Conservation (phyloP, 2,888 invertebrate genomes). For the Camponotus fellah region DNA sequence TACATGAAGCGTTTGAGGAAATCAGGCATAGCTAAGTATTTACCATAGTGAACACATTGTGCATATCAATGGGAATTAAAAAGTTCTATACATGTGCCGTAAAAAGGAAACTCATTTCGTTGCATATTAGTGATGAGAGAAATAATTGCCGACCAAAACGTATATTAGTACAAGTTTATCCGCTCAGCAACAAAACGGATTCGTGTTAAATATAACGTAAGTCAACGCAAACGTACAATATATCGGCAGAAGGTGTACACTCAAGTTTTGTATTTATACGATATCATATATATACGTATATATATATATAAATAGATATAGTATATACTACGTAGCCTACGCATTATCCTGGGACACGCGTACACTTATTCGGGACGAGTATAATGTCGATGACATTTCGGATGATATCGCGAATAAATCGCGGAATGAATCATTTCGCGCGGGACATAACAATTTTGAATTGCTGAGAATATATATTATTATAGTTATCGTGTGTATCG, state of each 20-base stretch:
- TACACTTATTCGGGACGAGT: slow-evolving; percentile 48
- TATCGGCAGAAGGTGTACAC: slow-evolving; percentile 85
- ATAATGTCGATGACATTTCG: background rate
- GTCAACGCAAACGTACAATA: slow-evolving; percentile 83
- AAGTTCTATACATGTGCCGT: slow-evolving; percentile 88
- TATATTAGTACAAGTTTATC: slow-evolving; percentile 81
- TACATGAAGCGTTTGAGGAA: slow-evolving; percentile 86
- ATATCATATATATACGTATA: slow-evolving; percentile 58
- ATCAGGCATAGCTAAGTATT: slow-evolving; percentile 86
- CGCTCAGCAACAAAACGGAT: slow-evolving; percentile 82
- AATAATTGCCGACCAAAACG: slow-evolving; percentile 82
- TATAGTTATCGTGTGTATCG: slow-evolving; percentile 14
- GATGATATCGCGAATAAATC: background rate
- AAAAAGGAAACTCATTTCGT: slow-evolving; percentile 88
- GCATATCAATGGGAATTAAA: slow-evolving; percentile 86
- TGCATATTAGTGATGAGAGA: slow-evolving; percentile 85
- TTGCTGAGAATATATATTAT: background rate
- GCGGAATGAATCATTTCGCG: background rate
- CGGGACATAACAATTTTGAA: background rate
- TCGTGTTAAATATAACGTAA: slow-evolving; percentile 82
- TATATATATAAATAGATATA: slow-evolving; percentile 66
- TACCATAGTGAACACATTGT: slow-evolving; percentile 86
- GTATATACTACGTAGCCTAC: slow-evolving; percentile 69
- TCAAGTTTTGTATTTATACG: slow-evolving; percentile 76
- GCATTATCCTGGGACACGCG: slow-evolving; percentile 70